A percentile compares a stretch with the other conserved stretches of the same genome.
phyloP scores from a whole-genome alignment of 2,888 invertebrate genomes.

The Calameuta idolon region DNA sequence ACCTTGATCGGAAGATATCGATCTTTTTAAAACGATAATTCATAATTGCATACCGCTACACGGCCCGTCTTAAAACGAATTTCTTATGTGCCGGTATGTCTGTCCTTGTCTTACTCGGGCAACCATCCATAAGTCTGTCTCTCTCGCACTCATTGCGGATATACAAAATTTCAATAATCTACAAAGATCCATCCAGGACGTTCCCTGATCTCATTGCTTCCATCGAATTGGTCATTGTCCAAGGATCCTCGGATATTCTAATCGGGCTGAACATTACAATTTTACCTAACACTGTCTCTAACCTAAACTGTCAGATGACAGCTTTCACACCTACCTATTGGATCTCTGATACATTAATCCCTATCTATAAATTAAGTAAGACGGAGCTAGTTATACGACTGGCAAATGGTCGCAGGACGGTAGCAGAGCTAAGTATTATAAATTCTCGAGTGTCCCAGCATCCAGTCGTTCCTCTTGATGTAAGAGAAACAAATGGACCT shows the following conservation, averaged over 20 bases:
- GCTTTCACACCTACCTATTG: not conserved
- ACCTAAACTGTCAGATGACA: not conserved
- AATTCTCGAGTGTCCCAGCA: not conserved
- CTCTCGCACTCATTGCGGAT: too few species aligned
- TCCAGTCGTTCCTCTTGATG: not conserved
- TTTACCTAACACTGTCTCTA: not conserved
- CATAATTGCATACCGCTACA: too few species aligned
- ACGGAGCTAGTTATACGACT: not conserved
- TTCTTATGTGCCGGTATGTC: too few species aligned
- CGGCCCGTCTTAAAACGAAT: too few species aligned
- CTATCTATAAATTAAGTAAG: not conserved
- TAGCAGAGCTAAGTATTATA: not conserved
- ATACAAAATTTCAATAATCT: too few species aligned
- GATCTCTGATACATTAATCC: not conserved
- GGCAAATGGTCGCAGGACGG: not conserved
- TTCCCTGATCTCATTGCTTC: not conserved
- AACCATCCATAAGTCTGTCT: too few species aligned
- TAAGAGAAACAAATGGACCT: not conserved
- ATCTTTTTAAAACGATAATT: too few species aligned
- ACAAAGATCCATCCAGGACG: too few species aligned
- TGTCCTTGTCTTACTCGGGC: too few species aligned
- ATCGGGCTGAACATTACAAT: not conserved
- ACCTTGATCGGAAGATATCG: too few species aligned
- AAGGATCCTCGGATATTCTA: not conserved
- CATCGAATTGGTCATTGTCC: not conserved